A percentile compares a stretch with the other conserved stretches of the same genome.
Conservation (phyloP, 2,113 vertebrate species). For the Pterocles burchelli region DNA sequence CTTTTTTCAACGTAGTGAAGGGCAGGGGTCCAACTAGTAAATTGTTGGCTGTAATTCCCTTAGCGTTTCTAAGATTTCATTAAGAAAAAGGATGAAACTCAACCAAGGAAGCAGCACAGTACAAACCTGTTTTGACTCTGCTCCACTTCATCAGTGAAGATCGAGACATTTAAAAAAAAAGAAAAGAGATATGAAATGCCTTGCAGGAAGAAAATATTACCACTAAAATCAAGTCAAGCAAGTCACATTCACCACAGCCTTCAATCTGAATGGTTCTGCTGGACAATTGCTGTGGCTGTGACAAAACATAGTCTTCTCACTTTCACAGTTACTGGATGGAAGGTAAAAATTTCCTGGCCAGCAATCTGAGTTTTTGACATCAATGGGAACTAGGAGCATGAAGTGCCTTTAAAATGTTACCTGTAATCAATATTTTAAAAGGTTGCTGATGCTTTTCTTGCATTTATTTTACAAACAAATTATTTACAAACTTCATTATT, state of each 20-base stretch:
- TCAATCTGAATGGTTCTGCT: not conserved
- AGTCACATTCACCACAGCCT: not conserved
- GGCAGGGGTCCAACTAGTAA: not conserved
- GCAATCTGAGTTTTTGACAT: not conserved
- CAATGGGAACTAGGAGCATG: not conserved
- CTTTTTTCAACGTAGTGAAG: not conserved
- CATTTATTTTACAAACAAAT: not conserved
- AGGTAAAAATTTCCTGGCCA: not conserved
- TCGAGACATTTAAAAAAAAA: not conserved
- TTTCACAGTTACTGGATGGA: not conserved
- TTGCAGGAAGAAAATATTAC: not conserved
- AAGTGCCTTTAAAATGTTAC: not conserved
- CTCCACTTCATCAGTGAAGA: not conserved
- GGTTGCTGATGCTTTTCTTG: not conserved
- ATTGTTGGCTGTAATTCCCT: not conserved
- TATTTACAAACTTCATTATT: not conserved
- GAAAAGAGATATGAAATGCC: not conserved
- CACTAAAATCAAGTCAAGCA: not conserved
- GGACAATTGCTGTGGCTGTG: not conserved
- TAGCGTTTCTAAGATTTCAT: not conserved
- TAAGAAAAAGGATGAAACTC: not conserved
- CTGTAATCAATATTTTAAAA: not conserved
- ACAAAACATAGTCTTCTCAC: not conserved
- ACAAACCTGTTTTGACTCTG: not conserved
- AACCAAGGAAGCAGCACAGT: not conserved